Evolutionary conservation across 2,888 invertebrate species (phyloP), one percentile per base, ranked within the genome.

Genomic region (Tinea pellionella): DNA sequence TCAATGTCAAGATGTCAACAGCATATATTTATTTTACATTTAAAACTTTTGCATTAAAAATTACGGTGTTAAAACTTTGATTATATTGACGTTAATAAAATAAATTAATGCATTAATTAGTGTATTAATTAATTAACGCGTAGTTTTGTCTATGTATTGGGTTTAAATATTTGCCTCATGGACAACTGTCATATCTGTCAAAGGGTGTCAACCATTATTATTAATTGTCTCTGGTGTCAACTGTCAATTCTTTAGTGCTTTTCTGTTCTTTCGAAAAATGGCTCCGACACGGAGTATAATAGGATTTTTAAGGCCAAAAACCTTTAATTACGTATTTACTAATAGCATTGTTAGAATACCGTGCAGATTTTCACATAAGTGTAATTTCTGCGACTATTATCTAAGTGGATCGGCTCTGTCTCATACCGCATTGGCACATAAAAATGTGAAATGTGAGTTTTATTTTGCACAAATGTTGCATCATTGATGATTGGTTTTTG

Each of bases 271-370:
- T 16, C 2, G 32, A 59, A 87, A 84, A 76, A 90, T 90, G 90
- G 90, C 89, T 79, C 88, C 89, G 66, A 88, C 88, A 64, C 88
- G 90, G 82, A 89, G 86, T 82, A 78, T 90, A 74, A 80, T 90
- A 69, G 89, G 90, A 69, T 84, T 90, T 83, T 88, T 90, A 67
- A 88, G 85, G 73, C 80, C 85, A 64, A 89, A 88, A 86, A 87
- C 89, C 66, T 71, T 90, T 69, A 85, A 83, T 74, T 78, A 84
- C 63, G 78, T 89, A 68, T 81, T 89, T 70, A 79, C 77, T 64
- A 85, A 78, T 66, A 85, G 80, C 71, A 72, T 88, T 66, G 78
- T 80, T 61, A 89, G 84, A 77, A 74, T 81, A 65, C 75, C 88
- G 15, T 82, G 80, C 67, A 83, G 89, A 66, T 85, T 82, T 63